A percentile compares a stretch with the other conserved stretches of the same genome.
Evolutionary conservation across 2,888 invertebrate genomes (phyloP).

Genomic region (Lutraria lutraria): DNA sequence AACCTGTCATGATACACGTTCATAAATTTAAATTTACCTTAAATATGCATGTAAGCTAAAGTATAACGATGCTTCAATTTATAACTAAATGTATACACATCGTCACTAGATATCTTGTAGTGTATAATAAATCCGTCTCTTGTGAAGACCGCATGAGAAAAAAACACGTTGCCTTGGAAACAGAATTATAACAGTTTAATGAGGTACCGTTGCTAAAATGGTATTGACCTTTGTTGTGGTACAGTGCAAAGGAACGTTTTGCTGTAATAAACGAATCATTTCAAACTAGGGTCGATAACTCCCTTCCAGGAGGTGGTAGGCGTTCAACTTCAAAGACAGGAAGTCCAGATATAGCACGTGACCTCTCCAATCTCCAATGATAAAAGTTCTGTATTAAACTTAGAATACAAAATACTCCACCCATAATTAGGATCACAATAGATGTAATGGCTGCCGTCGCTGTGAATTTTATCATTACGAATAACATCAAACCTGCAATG

Average conservation of each 20-base stretch:
- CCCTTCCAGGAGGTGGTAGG: slow-evolving; percentile 58
- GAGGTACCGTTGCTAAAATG: too few relatives aligned
- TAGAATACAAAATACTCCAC: slow-evolving; percentile 96
- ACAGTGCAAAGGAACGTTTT: not conserved
- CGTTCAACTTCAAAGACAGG: slow-evolving; percentile 78
- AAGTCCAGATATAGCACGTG: slow-evolving; percentile 82
- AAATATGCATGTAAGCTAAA: too few relatives aligned
- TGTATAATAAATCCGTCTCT: too few relatives aligned
- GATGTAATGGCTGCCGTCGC: slow-evolving; percentile 96
- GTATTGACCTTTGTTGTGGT: too few relatives aligned
- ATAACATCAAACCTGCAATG: slow-evolving; percentile 93
- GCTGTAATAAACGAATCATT: not conserved
- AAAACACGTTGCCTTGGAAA: too few relatives aligned
- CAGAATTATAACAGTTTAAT: too few relatives aligned
- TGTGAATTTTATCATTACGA: slow-evolving; percentile 96
- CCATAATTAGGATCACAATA: slow-evolving; percentile 95
- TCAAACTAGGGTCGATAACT: slow-evolving; percentile 77
- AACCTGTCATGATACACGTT: too few relatives aligned
- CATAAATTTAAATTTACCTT: too few relatives aligned
- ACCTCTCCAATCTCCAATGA: slow-evolving; percentile 91
- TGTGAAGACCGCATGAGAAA: too few relatives aligned
- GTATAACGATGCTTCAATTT: too few relatives aligned
- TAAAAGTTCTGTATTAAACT: slow-evolving; percentile 98
- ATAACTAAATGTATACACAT: too few relatives aligned
- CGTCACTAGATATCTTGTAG: too few relatives aligned